Evolutionary conservation across 1,140 invertebrate genomes (phyloP).

Genomic region (Drepana arcuata): DNA sequence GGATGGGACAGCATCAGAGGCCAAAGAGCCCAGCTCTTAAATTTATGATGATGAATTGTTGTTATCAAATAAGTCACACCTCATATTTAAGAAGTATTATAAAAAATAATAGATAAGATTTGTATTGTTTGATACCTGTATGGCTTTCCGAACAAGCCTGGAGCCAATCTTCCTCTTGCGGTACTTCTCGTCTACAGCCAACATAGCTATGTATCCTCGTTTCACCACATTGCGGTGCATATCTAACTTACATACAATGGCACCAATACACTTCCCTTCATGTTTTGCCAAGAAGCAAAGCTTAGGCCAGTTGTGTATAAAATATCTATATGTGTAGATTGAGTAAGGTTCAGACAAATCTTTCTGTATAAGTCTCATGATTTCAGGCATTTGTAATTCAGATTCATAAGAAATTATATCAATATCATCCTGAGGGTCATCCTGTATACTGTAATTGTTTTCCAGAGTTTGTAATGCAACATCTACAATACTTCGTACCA

Average conservation of each 20-base stretch:
- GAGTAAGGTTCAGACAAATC: slow-evolving; percentile 99
- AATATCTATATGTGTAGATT: slow-evolving; percentile 99
- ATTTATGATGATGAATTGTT: too few species aligned
- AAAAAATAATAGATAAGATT: too few species aligned
- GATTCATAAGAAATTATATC: slow-evolving; percentile 68
- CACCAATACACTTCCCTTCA: slow-evolving; percentile 91
- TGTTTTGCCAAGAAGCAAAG: slow-evolving; percentile 96
- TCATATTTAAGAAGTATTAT: too few species aligned
- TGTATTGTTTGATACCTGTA: slow-evolving; percentile 84
- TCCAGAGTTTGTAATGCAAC: slow-evolving; percentile 21
- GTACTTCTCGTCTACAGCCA: slow-evolving; percentile 97
- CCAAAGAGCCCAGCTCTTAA: too few species aligned
- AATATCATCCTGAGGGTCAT: slow-evolving; percentile 37
- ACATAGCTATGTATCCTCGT: slow-evolving; percentile 98
- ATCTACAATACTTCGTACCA: slow-evolving; percentile 14
- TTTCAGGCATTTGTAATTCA: slow-evolving; percentile 74
- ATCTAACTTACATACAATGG: slow-evolving; percentile 98
- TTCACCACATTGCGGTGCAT: slow-evolving; percentile 93
- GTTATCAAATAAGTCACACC: too few species aligned
- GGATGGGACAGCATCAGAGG: too few species aligned
- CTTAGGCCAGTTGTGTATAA: slow-evolving; percentile 99
- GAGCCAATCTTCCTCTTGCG: slow-evolving; percentile 94
- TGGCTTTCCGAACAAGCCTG: slow-evolving; percentile 81
- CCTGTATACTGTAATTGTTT: slow-evolving; percentile 14
- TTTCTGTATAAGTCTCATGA: slow-evolving; percentile 98